Evolutionary conservation across 92 coral and sea anemone species (phyloP).

Genomic region (Zoanthus sociatus): DNA sequence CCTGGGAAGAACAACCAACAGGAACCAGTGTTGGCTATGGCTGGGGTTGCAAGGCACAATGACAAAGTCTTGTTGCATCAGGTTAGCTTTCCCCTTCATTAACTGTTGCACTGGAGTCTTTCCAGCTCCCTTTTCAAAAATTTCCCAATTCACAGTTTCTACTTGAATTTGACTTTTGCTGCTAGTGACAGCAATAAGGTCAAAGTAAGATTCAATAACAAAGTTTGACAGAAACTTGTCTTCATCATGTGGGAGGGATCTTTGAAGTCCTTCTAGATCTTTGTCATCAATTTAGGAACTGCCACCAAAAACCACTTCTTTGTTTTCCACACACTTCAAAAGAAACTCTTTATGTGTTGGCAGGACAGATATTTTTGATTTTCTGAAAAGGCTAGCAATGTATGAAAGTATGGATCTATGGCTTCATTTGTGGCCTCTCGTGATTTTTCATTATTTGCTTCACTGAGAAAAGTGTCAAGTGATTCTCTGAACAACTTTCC

Average conservation of each 20-base stretch:
- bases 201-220: constrained; percentile 21
- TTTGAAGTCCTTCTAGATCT: constrained; percentile 30
- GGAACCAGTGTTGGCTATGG: constrained; percentile 20
- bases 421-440: constrained; percentile 40
- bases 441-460: constrained; percentile 38
- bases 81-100: constrained; percentile 21
- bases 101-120: constrained; percentile 4
- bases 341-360: constrained; percentile 23
- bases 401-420: constrained; percentile 35
- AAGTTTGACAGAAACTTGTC: constrained; percentile 35
- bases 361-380: constrained; percentile 17
- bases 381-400: constrained; percentile 7
- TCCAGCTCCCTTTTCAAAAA: constrained; percentile 22
- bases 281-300: constrained; percentile 8
- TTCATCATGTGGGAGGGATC: constrained; percentile 30
- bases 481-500: constrained; percentile 42
- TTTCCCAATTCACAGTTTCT: constrained; percentile 21
- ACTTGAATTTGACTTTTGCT: constrained; percentile 18
- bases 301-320: constrained; percentile 3
- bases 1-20: constrained; percentile 15
- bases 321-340: constrained; percentile 12
- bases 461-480: constrained; percentile 40
- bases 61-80: constrained; percentile 29
- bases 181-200: constrained; percentile 29
- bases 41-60: constrained; percentile 27